A percentile compares a stretch with the other conserved stretches of the same genome.
phyloP scores from a whole-genome alignment of 2,797 vertebrate species.

The Clamator glandarius region DNA sequence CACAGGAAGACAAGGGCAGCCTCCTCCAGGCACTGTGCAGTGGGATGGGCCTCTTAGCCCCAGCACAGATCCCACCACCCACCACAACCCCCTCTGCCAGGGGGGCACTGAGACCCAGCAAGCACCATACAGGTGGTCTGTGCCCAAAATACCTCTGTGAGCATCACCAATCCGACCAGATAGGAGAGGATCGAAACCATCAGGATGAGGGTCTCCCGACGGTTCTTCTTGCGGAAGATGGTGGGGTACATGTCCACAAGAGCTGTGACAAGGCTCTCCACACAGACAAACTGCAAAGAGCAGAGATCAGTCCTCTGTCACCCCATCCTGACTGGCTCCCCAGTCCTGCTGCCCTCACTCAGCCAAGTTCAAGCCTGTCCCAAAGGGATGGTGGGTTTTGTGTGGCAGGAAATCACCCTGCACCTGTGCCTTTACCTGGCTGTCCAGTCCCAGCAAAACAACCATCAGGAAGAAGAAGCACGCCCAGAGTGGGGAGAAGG shows the following conservation, averaged over 20 bases:
- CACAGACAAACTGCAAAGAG: slow-evolving; percentile 89
- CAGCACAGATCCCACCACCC: background rate
- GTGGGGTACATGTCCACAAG: slow-evolving; percentile 94
- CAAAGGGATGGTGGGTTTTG: background rate
- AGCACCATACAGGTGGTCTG: background rate
- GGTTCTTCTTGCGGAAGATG: slow-evolving; percentile 90
- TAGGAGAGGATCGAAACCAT: slow-evolving; percentile 86
- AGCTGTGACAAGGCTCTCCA: slow-evolving; percentile 95
- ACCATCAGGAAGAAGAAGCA: slow-evolving; percentile 98
- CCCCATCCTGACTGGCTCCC: background rate
- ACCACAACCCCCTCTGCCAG: background rate
- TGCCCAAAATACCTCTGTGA: slow-evolving; percentile 88
- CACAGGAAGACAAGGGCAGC: background rate
- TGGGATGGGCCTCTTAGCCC: rapidly evolving
- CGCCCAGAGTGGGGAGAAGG: slow-evolving; percentile 94
- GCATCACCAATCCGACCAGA: slow-evolving; percentile 91
- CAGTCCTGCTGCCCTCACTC: background rate
- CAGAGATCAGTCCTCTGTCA: background rate
- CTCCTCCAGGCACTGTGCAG: background rate
- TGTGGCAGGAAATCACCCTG: background rate
- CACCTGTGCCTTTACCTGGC: slow-evolving; percentile 83
- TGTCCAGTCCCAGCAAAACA: slow-evolving; percentile 93
- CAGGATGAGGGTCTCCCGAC: slow-evolving; percentile 91
- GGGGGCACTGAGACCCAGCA: background rate
- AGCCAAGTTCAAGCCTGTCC: background rate